These are phyloP conservation scores for Rapana venosa DNA, from an alignment of 2,888 invertebrate species.

Conservation along the genomic window DNA sequence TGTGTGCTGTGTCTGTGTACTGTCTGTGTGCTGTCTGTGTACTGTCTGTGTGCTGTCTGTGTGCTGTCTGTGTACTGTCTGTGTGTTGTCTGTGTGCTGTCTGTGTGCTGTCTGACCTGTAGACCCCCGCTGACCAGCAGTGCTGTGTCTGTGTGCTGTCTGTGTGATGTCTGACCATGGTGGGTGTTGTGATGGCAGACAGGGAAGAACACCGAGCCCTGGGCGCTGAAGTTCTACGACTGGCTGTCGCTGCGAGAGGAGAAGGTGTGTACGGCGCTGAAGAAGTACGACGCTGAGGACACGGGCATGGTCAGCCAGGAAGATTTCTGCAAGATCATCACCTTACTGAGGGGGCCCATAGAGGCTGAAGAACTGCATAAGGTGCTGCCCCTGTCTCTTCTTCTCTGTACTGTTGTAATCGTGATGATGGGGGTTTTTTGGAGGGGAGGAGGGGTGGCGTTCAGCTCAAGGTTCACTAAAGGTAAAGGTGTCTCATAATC, in stretches of 20 bases:
- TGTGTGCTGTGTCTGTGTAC: no score
- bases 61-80: no score
- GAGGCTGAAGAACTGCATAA: conserved; percentile 72
- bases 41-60: no score
- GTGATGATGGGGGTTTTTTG: no score
- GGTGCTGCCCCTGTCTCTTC: conserved; percentile 46
- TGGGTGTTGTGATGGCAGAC: conserved; percentile 10
- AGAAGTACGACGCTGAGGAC: conserved; percentile 71
- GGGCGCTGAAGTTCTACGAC: conserved; percentile 76
- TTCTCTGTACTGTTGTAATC: background rate
- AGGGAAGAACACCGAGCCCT: conserved; percentile 76
- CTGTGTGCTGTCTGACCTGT: no score
- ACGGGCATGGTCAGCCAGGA: conserved; percentile 67
- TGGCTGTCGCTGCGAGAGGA: conserved; percentile 69
- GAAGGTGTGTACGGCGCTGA: conserved; percentile 68
- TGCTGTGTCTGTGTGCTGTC: background rate
- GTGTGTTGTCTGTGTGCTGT: no score
- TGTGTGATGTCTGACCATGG: background rate
- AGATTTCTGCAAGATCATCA: conserved; percentile 72
- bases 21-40: no score
- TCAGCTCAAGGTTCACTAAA: no score
- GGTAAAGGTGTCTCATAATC: no score
- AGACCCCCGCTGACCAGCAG: no score
- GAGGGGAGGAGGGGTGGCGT: no score
- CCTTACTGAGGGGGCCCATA: conserved; percentile 70